Conservation (phyloP, 2,797 vertebrate species). For the Tiaroga cobitis region DNA sequence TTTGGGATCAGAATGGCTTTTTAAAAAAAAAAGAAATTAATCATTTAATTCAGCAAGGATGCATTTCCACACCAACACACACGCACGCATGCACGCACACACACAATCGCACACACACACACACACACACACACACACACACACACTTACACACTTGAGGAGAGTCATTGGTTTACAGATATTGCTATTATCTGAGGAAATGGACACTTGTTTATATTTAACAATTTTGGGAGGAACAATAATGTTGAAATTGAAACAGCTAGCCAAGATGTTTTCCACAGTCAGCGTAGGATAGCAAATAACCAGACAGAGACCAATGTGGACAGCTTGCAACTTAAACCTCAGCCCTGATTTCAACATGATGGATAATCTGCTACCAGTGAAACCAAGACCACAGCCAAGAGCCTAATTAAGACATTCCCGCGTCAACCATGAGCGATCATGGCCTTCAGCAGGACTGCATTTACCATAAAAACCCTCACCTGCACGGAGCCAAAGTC, state of each 20-base stretch:
- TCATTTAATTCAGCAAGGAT: background rate
- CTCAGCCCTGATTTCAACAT: slow-evolving; percentile 35
- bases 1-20: background rate
- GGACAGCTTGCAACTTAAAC: background rate
- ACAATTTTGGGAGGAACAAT: background rate
- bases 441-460: slow-evolving; percentile 30
- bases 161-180: background rate
- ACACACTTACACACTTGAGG: no score
- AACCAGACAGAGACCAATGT: background rate
- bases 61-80: background rate
- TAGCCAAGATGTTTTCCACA: background rate
- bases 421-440: background rate
- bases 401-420: slow-evolving; percentile 55
- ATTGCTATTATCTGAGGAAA: background rate
- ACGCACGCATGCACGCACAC: no score
- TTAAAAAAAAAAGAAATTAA: no score
- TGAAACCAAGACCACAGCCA: slow-evolving; percentile 42
- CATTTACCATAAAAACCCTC: slow-evolving; percentile 54
- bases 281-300: background rate
- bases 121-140: no score
- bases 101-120: no score
- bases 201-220: background rate
- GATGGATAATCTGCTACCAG: slow-evolving; percentile 32
- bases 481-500: slow-evolving; percentile 97
- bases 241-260: background rate